Percentiles rank a stretch among this genome's conserved stretches.
These are phyloP conservation scores for Macropus fuliginosus DNA, from an alignment of 2,797 vertebrate species.

Conservation along the genomic window DNA sequence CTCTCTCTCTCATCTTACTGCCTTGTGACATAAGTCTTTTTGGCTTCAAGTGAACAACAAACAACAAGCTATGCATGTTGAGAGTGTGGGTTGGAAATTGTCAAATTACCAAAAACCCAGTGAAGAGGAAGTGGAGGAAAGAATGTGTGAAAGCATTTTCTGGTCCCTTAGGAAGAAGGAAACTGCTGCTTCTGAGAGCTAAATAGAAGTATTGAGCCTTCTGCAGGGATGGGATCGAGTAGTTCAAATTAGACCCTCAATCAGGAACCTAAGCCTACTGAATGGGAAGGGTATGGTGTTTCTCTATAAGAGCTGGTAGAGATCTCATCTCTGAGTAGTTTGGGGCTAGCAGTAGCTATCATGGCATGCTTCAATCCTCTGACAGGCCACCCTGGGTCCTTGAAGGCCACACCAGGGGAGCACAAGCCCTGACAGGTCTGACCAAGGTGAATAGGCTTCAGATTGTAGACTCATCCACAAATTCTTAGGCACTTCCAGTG, in stretches of 20 bases:
- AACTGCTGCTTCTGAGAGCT: neutral
- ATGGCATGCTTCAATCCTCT: neutral
- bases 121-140: neutral
- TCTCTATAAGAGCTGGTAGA: neutral
- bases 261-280: neutral
- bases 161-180: neutral
- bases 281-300: neutral
- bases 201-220: neutral
- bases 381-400: neutral
- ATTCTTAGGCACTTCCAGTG: neutral
- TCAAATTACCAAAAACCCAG: neutral
- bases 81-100: neutral
- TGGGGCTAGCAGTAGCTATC: neutral
- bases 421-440: neutral
- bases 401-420: neutral
- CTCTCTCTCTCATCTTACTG: neutral
- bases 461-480: neutral
- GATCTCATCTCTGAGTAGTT: neutral
- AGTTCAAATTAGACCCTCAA: neutral
- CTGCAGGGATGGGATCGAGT: neutral
- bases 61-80: neutral
- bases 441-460: neutral
- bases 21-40: neutral
- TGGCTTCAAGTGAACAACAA: neutral
- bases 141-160: neutral